Percentiles rank a stretch among this genome's conserved stretches.
Evolutionary conservation across 2,113 vertebrate genomes (phyloP).

Genomic region (Rissa tridactyla): DNA sequence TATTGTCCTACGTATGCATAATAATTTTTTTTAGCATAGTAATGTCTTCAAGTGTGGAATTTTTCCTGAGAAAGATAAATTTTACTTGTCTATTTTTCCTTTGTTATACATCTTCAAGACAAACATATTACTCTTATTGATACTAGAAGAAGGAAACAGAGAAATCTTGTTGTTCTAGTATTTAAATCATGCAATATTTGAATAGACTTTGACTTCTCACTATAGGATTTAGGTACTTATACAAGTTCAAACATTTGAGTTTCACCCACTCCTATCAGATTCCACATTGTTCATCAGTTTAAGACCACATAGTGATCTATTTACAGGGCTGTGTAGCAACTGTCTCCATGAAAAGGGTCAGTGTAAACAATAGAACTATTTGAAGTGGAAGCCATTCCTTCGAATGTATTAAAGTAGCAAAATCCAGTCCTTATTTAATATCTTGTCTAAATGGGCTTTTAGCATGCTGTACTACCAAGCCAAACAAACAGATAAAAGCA

Average conservation of each 20-base stretch:
- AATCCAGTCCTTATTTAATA: neutral
- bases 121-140: neutral
- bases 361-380: neutral
- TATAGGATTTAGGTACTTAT: neutral
- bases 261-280: neutral
- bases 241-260: neutral
- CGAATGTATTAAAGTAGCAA: neutral
- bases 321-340: rapidly evolving
- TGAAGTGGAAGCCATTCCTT: neutral
- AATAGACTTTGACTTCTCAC: neutral
- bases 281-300: neutral
- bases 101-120: neutral
- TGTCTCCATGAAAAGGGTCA: neutral
- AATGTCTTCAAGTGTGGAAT: neutral
- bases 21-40: neutral
- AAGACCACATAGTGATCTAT: neutral
- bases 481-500: constrained; percentile 25
- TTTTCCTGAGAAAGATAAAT: neutral
- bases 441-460: neutral
- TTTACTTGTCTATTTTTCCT: neutral
- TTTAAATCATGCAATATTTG: neutral
- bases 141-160: neutral
- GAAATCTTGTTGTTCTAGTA: neutral
- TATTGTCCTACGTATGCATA: no score
- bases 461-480: neutral